These are phyloP conservation scores for Daubentonia madagascariensis DNA, from an alignment of 2,113 vertebrate species.

Conservation along the genomic window DNA sequence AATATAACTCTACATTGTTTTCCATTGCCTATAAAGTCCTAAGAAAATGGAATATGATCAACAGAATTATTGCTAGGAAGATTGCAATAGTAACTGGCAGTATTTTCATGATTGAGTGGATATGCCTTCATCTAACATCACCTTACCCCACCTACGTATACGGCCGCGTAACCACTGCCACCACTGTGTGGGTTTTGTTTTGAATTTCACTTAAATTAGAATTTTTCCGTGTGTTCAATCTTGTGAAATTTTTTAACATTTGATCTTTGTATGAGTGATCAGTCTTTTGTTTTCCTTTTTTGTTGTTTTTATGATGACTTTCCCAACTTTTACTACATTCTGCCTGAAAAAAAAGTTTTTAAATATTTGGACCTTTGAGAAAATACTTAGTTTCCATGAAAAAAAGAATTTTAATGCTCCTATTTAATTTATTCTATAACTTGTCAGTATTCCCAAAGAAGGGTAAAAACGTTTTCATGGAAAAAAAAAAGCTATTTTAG, in stretches of 20 bases:
- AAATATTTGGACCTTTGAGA: background rate
- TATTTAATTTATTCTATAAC: constrained; percentile 84
- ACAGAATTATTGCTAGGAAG: background rate
- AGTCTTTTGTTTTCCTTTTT: background rate
- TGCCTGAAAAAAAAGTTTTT: background rate
- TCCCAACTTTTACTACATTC: background rate
- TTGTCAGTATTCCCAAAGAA: constrained; percentile 72
- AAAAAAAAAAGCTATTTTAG: constrained; percentile 93
- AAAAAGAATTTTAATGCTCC: constrained; percentile 53
- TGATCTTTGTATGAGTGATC: background rate
- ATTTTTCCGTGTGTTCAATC: background rate
- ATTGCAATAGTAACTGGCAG: background rate
- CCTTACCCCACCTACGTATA: background rate
- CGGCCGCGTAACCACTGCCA: background rate
- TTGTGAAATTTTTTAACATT: background rate
- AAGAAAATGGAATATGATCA: background rate
- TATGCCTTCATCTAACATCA: background rate
- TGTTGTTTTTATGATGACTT: background rate
- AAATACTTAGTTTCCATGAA: background rate
- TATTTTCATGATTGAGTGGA: background rate
- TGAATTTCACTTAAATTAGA: background rate
- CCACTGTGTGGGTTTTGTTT: background rate
- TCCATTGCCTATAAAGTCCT: background rate
- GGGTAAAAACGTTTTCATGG: constrained; percentile 82
- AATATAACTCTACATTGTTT: background rate